Conservation (phyloP, 2,797 vertebrate species). For the Hyperoplus immaculatus region DNA sequence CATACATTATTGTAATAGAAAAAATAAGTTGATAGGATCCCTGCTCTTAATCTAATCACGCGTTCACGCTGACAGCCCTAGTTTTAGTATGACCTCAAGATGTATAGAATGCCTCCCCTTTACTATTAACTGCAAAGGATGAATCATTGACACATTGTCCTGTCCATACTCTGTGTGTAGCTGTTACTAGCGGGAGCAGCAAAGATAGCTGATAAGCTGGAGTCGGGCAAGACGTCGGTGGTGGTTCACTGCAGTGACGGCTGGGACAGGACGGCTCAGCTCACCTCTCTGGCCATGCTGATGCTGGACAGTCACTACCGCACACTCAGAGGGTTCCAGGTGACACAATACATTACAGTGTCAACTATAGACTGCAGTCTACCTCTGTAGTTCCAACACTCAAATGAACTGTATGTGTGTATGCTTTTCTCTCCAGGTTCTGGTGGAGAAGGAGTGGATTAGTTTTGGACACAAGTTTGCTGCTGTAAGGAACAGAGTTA, state of each 20-base stretch:
- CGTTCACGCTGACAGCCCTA: too few relatives aligned
- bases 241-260: constrained; percentile 96
- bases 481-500: constrained; percentile 83
- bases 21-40: too few relatives aligned
- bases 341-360: constrained; percentile 6
- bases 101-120: background rate
- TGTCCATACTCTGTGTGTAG: constrained; percentile 69
- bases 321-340: constrained; percentile 91
- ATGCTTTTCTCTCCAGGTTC: constrained; percentile 72
- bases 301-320: constrained; percentile 96
- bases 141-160: background rate
- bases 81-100: background rate
- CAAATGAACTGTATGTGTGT: background rate
- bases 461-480: constrained; percentile 96
- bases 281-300: constrained; percentile 94
- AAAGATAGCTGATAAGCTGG: constrained; percentile 93
- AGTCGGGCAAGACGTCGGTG: constrained; percentile 94
- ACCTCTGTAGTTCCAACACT: background rate
- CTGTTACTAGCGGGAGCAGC: constrained; percentile 92
- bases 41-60: too few relatives aligned
- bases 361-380: fast-evolving
- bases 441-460: constrained; percentile 97
- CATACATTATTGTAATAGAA: too few relatives aligned
- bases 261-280: constrained; percentile 95
- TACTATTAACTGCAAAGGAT: background rate